Conservation (phyloP, 2,888 invertebrate species). For the Axea sp. region DNA sequence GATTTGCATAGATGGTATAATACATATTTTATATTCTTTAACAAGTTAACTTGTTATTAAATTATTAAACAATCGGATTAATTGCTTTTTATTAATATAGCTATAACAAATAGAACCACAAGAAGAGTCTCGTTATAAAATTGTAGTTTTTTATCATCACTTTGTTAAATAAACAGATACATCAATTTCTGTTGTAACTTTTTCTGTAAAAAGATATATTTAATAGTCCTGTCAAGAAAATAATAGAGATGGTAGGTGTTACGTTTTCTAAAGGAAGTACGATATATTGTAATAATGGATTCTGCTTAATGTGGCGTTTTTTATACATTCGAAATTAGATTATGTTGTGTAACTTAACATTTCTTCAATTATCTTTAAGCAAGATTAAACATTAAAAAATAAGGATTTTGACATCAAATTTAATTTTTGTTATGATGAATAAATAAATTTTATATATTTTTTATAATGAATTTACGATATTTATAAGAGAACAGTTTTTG, state of each 20-base stretch:
- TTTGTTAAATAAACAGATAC: constrained; percentile 29
- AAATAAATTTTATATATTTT: too few relatives aligned
- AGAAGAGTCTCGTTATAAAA: constrained; percentile 2
- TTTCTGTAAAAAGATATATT: constrained; percentile 16
- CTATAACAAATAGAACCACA: too few relatives aligned
- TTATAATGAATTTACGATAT: too few relatives aligned
- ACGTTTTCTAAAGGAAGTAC: constrained; percentile 9
- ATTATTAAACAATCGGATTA: constrained; percentile 37
- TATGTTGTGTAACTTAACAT: too few relatives aligned
- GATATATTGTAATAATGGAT: constrained; percentile 19
- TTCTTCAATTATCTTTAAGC: too few relatives aligned
- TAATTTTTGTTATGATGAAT: too few relatives aligned
- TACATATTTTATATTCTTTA: constrained; percentile 6
- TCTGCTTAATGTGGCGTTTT: too few relatives aligned
- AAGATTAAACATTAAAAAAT: too few relatives aligned
- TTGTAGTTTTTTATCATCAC: constrained; percentile 19
- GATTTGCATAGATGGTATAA: constrained; percentile 1
- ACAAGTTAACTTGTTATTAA: too few relatives aligned
- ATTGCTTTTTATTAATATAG: constrained; percentile 21
- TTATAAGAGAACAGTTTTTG: too few relatives aligned
- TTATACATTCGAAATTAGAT: too few relatives aligned
- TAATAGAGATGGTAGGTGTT: constrained; percentile 42
- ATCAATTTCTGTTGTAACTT: constrained; percentile 40
- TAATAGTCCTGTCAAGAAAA: constrained; percentile 44
- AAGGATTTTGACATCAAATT: too few relatives aligned